Percentiles rank a stretch among this genome's conserved stretches.
These are phyloP conservation scores for Merodon equestris DNA, from an alignment of 2,888 invertebrate genomes.

Conservation along the genomic window DNA sequence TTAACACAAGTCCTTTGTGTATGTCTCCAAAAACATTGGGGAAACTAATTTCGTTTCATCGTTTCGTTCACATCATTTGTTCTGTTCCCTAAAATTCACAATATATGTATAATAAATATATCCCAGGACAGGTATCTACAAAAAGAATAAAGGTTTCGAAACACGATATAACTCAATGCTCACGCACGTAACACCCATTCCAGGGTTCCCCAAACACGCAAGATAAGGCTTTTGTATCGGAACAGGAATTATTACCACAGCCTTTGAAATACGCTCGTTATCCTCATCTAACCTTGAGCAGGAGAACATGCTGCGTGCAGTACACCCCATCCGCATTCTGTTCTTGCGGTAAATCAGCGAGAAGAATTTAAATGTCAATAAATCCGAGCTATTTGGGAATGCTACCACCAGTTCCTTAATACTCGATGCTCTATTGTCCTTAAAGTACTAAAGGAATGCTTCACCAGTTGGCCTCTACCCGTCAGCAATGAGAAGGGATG, in stretches of 20 bases:
- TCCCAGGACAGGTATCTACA: no score
- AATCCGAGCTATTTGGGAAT: constrained; percentile 71
- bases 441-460: constrained; percentile 52
- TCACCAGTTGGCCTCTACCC: constrained; percentile 64
- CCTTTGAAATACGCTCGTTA: neutral
- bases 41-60: no score
- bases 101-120: no score
- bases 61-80: neutral
- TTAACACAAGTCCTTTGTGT: neutral
- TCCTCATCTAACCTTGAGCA: neutral
- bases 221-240: constrained; percentile 23
- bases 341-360: constrained; percentile 75
- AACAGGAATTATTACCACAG: constrained; percentile 5
- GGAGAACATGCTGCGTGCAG: neutral
- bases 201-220: neutral
- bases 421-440: constrained; percentile 69
- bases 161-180: no score
- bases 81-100: no score
- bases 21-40: neutral
- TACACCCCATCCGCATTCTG: constrained; percentile 11
- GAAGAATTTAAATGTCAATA: constrained; percentile 78
- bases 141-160: no score
- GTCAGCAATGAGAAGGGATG: constrained; percentile 68
- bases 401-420: constrained; percentile 6
- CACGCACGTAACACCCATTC: no score